Percentiles rank a stretch among this genome's conserved stretches.
phyloP scores from a whole-genome alignment of 2,888 invertebrate species.

The Hydroisotoma schaefferi region DNA sequence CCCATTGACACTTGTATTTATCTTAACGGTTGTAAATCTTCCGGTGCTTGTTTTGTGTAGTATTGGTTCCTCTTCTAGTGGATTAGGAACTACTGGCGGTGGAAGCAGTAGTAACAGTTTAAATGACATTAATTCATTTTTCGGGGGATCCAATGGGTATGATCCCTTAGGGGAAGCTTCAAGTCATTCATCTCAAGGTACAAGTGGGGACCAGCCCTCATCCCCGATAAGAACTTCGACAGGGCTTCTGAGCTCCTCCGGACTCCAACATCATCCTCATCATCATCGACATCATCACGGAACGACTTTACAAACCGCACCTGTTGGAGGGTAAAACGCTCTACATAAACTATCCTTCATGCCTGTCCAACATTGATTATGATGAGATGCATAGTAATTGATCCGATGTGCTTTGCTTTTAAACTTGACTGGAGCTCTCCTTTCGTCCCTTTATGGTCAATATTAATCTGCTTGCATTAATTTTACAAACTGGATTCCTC shows the following conservation, averaged over 20 bases:
- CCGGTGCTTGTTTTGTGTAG: not conserved
- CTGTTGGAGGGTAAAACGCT: constrained; percentile 44
- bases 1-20: too few species aligned
- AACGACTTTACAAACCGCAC: constrained; percentile 44
- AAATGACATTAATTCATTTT: constrained; percentile 2
- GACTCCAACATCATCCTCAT: constrained; percentile 22
- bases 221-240: too few species aligned
- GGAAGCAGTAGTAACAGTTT: constrained; percentile 5
- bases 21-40: too few species aligned
- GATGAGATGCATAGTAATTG: too few species aligned
- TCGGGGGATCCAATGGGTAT: not conserved
- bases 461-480: not conserved
- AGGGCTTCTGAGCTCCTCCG: constrained; percentile 18
- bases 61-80: constrained; percentile 1
- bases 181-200: too few species aligned
- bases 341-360: too few species aligned
- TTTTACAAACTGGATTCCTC: not conserved
- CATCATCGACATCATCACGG: constrained; percentile 36
- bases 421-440: constrained; percentile 14
- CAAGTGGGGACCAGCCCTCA: too few species aligned
- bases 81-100: constrained; percentile 5
- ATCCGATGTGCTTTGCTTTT: too few species aligned
- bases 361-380: too few species aligned
- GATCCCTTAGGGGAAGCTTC: constrained; percentile 6
- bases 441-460: constrained; percentile 4